Evolutionary conservation across 2,888 invertebrate species (phyloP).

Genomic region (Pecten maximus): DNA sequence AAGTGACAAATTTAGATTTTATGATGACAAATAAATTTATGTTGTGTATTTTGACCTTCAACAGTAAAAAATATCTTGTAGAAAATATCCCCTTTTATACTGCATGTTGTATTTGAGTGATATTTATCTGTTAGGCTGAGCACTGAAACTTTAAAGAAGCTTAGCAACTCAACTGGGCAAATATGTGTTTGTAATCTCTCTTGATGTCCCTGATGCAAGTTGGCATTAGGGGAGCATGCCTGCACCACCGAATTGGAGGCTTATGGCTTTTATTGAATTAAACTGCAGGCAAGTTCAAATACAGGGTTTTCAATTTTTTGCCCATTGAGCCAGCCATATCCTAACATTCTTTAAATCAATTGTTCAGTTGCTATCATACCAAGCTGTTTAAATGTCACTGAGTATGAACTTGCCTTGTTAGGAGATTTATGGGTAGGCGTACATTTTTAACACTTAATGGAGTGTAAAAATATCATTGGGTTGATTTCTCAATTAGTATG

Average conservation of each 20-base stretch:
- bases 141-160: neutral
- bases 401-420: neutral
- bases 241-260: neutral
- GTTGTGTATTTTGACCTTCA: neutral
- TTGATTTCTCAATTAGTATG: constrained; percentile 2
- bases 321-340: neutral
- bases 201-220: neutral
- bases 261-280: constrained; percentile 27
- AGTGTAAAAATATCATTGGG: neutral
- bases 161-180: constrained; percentile 24
- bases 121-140: neutral
- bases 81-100: neutral
- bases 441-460: constrained; percentile 2
- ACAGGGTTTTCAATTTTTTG: constrained; percentile 26
- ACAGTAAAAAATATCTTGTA: neutral
- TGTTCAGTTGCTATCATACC: constrained; percentile 8
- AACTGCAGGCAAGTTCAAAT: constrained; percentile 31
- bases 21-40: constrained; percentile 33
- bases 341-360: constrained; percentile 19
- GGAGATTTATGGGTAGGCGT: neutral
- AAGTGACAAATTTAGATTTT: neutral
- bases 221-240: constrained; percentile 20
- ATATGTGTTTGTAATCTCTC: constrained; percentile 5
- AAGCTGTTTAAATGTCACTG: neutral
- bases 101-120: neutral